Conservation (phyloP, 2,113 vertebrate genomes). For the Amblyopsis rosae region DNA sequence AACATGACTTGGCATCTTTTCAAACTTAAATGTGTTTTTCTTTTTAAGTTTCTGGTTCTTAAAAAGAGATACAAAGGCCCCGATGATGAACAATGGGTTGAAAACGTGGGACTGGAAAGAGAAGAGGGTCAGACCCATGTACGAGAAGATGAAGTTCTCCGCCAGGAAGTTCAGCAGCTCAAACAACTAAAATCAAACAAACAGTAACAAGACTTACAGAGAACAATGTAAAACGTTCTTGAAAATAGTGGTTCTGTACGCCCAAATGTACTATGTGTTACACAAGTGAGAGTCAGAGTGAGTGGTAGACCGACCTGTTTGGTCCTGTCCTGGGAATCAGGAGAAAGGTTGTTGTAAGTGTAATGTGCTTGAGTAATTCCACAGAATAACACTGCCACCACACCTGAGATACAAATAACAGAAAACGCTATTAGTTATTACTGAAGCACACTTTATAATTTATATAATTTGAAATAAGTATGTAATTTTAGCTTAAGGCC, state of each 20-base stretch:
- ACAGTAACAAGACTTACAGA: background rate
- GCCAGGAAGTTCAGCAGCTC: constrained; percentile 98
- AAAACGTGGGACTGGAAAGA: constrained; percentile 97
- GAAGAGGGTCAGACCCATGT: constrained; percentile 97
- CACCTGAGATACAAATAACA: constrained; percentile 75
- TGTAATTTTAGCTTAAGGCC: too few relatives aligned
- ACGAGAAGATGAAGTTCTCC: constrained; percentile 99
- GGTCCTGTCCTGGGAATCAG: constrained; percentile 91
- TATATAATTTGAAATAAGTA: too few relatives aligned
- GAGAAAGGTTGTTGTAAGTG: constrained; percentile 96
- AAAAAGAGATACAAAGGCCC: constrained; percentile 97
- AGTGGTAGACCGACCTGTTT: constrained; percentile 83
- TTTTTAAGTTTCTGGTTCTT: background rate
- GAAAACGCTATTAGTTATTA: too few relatives aligned
- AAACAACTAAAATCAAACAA: constrained; percentile 82
- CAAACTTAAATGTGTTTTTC: too few relatives aligned
- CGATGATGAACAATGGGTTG: constrained; percentile 90
- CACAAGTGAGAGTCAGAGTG: background rate
- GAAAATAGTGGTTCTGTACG: background rate
- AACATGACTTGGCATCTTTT: too few relatives aligned
- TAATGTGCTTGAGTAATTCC: constrained; percentile 98
- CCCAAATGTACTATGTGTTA: background rate
- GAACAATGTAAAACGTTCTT: background rate
- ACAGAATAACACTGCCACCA: constrained; percentile 95
- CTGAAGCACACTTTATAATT: too few relatives aligned